Conservation (phyloP, 2,113 vertebrate genomes). For the Malurus cyaneus region DNA sequence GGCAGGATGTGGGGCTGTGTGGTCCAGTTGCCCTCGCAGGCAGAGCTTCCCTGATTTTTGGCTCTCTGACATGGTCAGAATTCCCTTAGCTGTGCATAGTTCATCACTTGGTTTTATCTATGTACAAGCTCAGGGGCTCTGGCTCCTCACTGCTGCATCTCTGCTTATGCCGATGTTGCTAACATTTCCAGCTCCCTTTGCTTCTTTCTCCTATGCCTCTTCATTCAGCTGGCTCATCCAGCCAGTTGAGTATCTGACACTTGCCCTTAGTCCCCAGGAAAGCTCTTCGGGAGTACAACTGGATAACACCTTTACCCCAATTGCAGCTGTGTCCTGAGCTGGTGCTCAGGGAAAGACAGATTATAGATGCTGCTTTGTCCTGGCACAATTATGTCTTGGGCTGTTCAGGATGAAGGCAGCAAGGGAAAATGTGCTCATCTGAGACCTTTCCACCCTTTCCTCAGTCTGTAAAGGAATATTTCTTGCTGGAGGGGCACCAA, state of each 20-base stretch:
- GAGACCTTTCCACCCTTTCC: neutral
- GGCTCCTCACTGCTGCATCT: neutral
- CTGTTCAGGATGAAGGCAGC: neutral
- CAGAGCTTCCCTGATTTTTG: neutral
- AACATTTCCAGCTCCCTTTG: neutral
- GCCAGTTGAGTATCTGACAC: rapidly evolving
- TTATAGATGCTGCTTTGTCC: neutral
- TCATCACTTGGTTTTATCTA: neutral
- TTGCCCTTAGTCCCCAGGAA: neutral
- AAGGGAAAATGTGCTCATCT: neutral
- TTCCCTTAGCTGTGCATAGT: neutral
- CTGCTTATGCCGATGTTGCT: neutral
- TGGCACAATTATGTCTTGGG: neutral
- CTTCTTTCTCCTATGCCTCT: neutral
- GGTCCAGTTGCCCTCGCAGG: neutral
- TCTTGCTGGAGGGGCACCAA: neutral
- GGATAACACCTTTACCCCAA: neutral
- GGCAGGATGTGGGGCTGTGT: neutral
- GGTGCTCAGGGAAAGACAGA: neutral
- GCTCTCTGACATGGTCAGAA: neutral
- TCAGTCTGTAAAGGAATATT: neutral
- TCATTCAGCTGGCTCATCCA: neutral
- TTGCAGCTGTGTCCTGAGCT: neutral
- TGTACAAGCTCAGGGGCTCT: neutral
- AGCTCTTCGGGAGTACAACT: neutral